Evolutionary conservation across 1,140 invertebrate species (phyloP).

Genomic region (Drosophila kohkoa): DNA sequence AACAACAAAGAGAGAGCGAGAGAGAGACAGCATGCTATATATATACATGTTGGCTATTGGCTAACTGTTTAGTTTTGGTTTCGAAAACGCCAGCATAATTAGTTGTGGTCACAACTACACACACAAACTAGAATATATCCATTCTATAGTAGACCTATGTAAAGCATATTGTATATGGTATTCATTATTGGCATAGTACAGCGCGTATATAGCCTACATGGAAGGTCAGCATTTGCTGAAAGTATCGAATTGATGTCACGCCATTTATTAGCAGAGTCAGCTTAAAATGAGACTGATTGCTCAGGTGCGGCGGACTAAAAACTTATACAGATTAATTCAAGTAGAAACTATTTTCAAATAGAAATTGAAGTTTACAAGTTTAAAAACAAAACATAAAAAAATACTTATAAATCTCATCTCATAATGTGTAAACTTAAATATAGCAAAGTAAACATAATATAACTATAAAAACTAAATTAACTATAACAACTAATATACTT

Average conservation of each 20-base stretch:
- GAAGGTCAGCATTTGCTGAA: background rate
- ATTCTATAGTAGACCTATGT: slow-evolving; percentile 1
- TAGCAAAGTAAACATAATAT: too few species aligned
- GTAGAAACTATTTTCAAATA: too few species aligned
- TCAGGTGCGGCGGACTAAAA: slow-evolving; percentile 4
- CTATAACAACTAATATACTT: too few species aligned
- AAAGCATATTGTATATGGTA: slow-evolving; percentile 12
- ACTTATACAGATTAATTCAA: background rate
- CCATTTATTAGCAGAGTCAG: slow-evolving; percentile 9
- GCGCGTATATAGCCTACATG: slow-evolving; percentile 6
- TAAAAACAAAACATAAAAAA: too few species aligned
- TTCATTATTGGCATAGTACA: background rate
- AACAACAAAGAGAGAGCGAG: slow-evolving; percentile 8
- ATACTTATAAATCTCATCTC: too few species aligned
- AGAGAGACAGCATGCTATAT: slow-evolving; percentile 22
- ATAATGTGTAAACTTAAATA: too few species aligned
- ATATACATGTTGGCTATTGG: slow-evolving; percentile 35
- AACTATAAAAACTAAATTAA: too few species aligned
- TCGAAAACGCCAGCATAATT: slow-evolving; percentile 31
- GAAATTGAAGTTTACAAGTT: too few species aligned
- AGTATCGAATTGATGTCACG: background rate
- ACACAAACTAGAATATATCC: background rate
- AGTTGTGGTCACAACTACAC: slow-evolving; percentile 18
- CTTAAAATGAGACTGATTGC: slow-evolving; percentile 18
- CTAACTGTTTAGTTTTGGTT: slow-evolving; percentile 22